Percentiles rank a stretch among this genome's conserved stretches.
Conservation (phyloP, 2,888 invertebrate genomes). For the Ceriagrion tenellum region DNA sequence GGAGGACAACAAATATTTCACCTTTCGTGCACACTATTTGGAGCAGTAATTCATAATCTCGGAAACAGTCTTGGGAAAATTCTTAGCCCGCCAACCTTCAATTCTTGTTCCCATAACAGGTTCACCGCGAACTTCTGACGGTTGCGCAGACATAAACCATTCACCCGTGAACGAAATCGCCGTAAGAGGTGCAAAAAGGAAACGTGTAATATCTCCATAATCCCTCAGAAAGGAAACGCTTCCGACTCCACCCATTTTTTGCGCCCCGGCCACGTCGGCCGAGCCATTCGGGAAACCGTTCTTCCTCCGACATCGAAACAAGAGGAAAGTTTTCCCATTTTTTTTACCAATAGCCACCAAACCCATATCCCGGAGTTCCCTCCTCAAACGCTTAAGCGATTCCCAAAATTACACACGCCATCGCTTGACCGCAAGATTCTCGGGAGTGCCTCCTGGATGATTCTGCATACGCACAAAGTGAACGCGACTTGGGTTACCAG, state of each 20-base stretch:
- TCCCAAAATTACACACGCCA: slow-evolving; percentile 30
- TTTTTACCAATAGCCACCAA: neutral
- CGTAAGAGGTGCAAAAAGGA: slow-evolving; percentile 10
- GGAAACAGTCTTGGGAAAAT: neutral
- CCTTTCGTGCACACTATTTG: neutral
- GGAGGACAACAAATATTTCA: neutral
- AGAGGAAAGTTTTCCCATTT: neutral
- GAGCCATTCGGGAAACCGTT: neutral
- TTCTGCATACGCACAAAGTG: neutral
- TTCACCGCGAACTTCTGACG: neutral
- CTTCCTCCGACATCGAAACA: slow-evolving; percentile 7
- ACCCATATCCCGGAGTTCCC: neutral
- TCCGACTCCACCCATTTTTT: slow-evolving; percentile 38
- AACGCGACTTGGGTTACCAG: too few relatives aligned
- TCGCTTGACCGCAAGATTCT: neutral
- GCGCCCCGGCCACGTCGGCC: neutral
- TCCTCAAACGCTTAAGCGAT: neutral
- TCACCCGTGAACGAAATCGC: neutral
- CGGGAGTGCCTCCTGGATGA: neutral
- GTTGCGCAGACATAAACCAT: neutral
- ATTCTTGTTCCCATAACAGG: neutral
- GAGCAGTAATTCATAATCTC: neutral
- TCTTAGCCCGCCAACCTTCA: neutral
- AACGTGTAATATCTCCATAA: neutral
- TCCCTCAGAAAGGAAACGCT: slow-evolving; percentile 26